Conservation (phyloP, 2,113 vertebrate genomes). For the Genyomyrus donnyi region DNA sequence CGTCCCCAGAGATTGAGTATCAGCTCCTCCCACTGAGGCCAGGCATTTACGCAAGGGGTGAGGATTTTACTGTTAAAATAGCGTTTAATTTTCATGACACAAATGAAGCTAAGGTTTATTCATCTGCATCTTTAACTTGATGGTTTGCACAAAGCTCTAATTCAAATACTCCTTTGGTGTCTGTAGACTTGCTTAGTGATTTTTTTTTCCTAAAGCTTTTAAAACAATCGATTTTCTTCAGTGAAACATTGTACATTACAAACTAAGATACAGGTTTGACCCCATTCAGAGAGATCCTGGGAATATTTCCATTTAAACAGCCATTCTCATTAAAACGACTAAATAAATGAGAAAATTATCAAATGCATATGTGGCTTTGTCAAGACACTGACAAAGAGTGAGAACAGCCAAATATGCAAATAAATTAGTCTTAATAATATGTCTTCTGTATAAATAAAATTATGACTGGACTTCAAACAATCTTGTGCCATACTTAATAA, state of each 20-base stretch:
- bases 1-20: neutral
- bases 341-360: neutral
- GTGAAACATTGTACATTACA: neutral
- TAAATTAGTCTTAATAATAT: slow-evolving; percentile 19
- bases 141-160: slow-evolving; percentile 19
- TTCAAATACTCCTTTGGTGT: slow-evolving; percentile 44
- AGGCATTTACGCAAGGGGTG: slow-evolving; percentile 2
- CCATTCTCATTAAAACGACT: neutral
- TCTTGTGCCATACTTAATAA: slow-evolving; percentile 4
- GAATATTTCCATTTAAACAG: slow-evolving; percentile 2
- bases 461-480: slow-evolving; percentile 11
- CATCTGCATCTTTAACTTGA: neutral
- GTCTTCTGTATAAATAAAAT: slow-evolving; percentile 18
- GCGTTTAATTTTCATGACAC: neutral
- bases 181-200: slow-evolving; percentile 15
- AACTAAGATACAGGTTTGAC: neutral
- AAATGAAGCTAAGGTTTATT: neutral
- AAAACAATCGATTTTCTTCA: slow-evolving; percentile 4
- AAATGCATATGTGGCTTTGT: slow-evolving; percentile 14
- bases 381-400: slow-evolving; percentile 11
- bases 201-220: slow-evolving; percentile 3
- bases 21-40: slow-evolving; percentile 19
- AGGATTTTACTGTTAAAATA: slow-evolving; percentile 20
- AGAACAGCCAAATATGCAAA: slow-evolving; percentile 3
- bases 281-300: neutral